These are phyloP conservation scores for Ceriagrion tenellum DNA, from an alignment of 2,888 invertebrate species.

Conservation along the genomic window DNA sequence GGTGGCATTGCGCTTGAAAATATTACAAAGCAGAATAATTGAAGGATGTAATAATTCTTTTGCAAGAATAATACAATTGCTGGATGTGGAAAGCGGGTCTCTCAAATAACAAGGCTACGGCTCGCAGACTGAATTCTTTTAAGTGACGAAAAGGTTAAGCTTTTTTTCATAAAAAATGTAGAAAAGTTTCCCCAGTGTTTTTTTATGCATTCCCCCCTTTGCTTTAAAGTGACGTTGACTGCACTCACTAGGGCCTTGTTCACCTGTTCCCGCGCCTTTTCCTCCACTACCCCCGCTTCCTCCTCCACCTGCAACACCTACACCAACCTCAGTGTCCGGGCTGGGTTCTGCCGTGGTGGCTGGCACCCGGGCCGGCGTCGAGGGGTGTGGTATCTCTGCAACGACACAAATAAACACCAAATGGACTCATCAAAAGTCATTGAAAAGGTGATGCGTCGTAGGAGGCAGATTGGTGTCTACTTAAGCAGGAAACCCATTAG, in stretches of 20 bases:
- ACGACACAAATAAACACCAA: constrained; percentile 55
- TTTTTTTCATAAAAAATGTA: too few species aligned
- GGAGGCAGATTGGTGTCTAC: neutral
- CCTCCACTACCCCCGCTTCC: constrained; percentile 23
- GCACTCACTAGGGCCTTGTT: constrained; percentile 63
- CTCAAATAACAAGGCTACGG: neutral
- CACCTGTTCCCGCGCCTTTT: constrained; percentile 39
- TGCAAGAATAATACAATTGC: neutral
- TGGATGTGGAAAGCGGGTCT: neutral
- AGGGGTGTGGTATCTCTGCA: constrained; percentile 68
- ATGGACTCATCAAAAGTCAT: neutral
- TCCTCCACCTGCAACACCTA: constrained; percentile 45
- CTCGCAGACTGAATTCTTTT: neutral
- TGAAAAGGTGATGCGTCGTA: neutral
- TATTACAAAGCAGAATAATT: neutral
- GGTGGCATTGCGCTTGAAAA: neutral
- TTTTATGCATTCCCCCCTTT: neutral
- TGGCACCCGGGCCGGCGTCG: constrained; percentile 65
- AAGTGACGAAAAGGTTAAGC: neutral
- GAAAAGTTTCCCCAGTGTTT: neutral
- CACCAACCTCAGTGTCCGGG: constrained; percentile 57
- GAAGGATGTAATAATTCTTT: neutral
- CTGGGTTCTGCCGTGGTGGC: constrained; percentile 64
- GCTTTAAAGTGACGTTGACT: neutral
- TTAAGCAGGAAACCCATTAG: neutral